Evolutionary conservation across 2,888 invertebrate genomes (phyloP).

Genomic region (Molorchus minor): DNA sequence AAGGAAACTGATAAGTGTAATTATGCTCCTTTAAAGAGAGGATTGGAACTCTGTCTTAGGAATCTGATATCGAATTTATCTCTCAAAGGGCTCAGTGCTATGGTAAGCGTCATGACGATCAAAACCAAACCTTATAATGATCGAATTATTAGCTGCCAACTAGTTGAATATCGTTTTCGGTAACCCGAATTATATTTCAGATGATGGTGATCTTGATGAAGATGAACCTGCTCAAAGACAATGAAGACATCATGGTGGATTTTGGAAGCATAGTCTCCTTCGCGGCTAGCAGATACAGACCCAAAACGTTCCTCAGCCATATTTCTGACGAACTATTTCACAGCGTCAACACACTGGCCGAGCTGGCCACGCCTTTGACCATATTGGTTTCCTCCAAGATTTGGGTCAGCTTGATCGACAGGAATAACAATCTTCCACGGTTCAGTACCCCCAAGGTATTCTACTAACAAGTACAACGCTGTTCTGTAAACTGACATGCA

Average conservation of each 20-base stretch:
- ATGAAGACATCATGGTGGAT: conserved; percentile 62
- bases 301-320: conserved; percentile 60
- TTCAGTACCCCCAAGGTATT: conserved; percentile 61
- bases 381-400: conserved; percentile 68
- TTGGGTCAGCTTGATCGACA: conserved; percentile 67
- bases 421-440: conserved; percentile 63
- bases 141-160: neutral
- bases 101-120: conserved; percentile 57
- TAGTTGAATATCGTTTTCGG: no score
- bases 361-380: no score
- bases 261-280: conserved; percentile 67
- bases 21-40: conserved; percentile 62
- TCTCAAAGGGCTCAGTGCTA: conserved; percentile 63
- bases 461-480: no score
- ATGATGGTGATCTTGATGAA: conserved; percentile 66
- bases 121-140: neutral
- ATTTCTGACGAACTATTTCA: conserved; percentile 65
- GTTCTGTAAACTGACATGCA: no score
- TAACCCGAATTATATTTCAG: conserved; percentile 29
- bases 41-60: conserved; percentile 67
- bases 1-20: conserved; percentile 44
- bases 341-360: conserved; percentile 64
- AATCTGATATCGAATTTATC: conserved; percentile 65
- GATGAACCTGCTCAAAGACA: conserved; percentile 58
- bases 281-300: conserved; percentile 64